phyloP scores from a whole-genome alignment of 2,888 invertebrate species.

The Andricus curvator region DNA sequence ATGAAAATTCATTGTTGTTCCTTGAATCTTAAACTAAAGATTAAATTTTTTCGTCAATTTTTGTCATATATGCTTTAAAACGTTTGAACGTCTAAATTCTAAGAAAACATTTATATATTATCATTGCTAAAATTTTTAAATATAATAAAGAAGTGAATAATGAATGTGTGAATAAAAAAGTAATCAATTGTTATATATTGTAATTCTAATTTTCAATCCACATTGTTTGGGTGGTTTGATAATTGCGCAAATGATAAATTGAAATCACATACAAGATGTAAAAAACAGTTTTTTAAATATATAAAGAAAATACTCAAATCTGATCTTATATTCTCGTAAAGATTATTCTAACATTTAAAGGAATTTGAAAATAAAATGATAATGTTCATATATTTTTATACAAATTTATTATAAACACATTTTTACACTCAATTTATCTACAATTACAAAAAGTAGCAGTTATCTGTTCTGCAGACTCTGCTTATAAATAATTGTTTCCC shows the following conservation, averaged over 20 bases:
- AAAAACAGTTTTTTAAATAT: neutral
- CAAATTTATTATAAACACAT: neutral
- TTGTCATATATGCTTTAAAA: no score
- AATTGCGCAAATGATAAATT: neutral
- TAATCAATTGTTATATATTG: neutral
- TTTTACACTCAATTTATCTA: neutral
- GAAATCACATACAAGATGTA: neutral
- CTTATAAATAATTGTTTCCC: neutral
- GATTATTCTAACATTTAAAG: neutral
- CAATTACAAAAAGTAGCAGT: neutral
- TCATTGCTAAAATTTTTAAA: neutral
- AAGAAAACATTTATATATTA: neutral
- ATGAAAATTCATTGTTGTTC: no score
- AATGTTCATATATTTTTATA: neutral
- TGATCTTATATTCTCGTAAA: neutral
- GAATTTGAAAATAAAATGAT: neutral
- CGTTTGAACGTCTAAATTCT: no score
- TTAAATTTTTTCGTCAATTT: no score
- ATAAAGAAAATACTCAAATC: neutral
- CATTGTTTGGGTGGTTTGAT: neutral
- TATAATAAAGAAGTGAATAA: neutral
- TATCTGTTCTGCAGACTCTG: neutral
- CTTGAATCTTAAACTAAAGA: no score
- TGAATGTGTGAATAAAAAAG: neutral
- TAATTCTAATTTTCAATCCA: neutral